These are phyloP conservation scores for Phrynocephalus vlangalii DNA, from an alignment of 2,797 vertebrate species.

Conservation along the genomic window DNA sequence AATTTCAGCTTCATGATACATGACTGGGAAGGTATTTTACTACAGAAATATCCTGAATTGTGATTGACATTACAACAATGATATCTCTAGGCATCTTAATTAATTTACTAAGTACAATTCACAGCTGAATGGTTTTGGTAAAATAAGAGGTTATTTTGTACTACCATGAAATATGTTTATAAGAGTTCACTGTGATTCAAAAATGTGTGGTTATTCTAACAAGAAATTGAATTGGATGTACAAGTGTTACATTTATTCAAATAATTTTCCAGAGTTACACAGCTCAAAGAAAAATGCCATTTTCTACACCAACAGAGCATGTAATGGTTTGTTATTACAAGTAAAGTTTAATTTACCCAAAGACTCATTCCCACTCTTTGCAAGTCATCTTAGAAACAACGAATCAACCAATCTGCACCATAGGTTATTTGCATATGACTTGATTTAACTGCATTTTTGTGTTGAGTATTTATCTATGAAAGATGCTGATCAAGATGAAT, in stretches of 20 bases:
- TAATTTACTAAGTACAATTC: conserved; percentile 49
- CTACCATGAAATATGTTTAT: conserved; percentile 58
- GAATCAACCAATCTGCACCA: conserved; percentile 2
- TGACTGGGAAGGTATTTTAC: conserved; percentile 36
- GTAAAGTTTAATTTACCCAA: conserved; percentile 72
- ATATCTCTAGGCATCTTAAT: conserved; percentile 60
- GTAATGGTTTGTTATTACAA: conserved; percentile 74
- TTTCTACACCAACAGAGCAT: conserved; percentile 82
- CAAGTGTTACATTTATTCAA: conserved; percentile 69
- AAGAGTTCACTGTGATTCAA: conserved; percentile 57
- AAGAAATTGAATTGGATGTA: conserved; percentile 68
- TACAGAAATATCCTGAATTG: conserved; percentile 45
- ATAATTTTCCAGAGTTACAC: conserved; percentile 72
- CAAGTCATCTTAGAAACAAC: conserved; percentile 34
- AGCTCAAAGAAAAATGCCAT: conserved; percentile 75
- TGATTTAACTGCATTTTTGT: neutral
- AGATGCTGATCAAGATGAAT: too few species aligned
- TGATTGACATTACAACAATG: conserved; percentile 61
- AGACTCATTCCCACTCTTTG: conserved; percentile 56
- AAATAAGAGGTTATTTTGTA: conserved; percentile 59
- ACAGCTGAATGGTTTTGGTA: conserved; percentile 49
- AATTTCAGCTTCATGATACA: conserved; percentile 14
- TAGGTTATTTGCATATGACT: neutral
- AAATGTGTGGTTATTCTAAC: conserved; percentile 61
- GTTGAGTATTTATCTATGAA: too few species aligned